phyloP scores from a whole-genome alignment of 2,113 vertebrate genomes.

The Oreotrochilus melanogaster region DNA sequence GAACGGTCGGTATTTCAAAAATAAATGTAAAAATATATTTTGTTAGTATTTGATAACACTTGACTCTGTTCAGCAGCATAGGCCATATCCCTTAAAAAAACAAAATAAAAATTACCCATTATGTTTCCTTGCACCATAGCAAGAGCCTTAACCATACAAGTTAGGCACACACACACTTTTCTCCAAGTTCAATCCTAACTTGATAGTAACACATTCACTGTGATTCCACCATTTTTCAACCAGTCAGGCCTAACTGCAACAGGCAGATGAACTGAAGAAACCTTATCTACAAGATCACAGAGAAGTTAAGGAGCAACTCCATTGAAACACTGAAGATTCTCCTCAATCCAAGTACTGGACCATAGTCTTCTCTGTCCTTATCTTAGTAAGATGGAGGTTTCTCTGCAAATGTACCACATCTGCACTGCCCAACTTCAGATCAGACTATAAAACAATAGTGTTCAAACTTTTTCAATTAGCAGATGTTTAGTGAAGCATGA shows the following conservation, averaged over 20 bases:
- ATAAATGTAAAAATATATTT: neutral
- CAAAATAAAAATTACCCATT: neutral
- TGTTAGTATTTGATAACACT: too few relatives aligned
- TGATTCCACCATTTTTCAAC: neutral
- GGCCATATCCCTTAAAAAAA: neutral
- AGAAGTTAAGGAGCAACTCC: neutral
- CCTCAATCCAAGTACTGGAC: neutral
- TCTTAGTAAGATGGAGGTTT: neutral
- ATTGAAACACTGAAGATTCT: neutral
- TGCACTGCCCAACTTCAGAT: neutral
- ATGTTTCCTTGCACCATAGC: neutral
- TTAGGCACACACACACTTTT: neutral
- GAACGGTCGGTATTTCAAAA: neutral
- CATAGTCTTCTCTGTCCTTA: neutral
- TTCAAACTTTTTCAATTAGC: neutral
- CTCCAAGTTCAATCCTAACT: neutral
- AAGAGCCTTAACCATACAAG: neutral
- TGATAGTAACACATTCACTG: neutral
- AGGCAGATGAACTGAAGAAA: neutral
- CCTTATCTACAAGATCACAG: neutral
- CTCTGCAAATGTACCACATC: neutral
- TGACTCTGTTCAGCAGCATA: neutral
- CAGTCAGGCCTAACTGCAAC: neutral
- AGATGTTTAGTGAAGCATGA: neutral
- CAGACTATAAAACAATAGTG: neutral